Evolutionary conservation across 2,888 invertebrate genomes (phyloP).

Genomic region (Pegoplata infirma): DNA sequence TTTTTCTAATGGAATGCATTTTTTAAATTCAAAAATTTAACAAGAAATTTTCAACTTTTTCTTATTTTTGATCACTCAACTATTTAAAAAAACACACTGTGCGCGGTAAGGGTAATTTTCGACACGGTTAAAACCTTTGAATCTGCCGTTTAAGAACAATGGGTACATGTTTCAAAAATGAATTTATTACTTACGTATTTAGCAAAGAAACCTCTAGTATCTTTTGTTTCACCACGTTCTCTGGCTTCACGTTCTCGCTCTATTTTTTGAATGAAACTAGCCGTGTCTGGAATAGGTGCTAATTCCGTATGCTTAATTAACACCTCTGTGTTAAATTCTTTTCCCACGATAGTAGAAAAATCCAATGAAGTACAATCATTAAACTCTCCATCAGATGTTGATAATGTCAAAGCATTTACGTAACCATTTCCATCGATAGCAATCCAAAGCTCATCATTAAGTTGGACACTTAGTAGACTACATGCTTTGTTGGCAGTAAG

Average conservation of each 20-base stretch:
- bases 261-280: constrained; percentile 94
- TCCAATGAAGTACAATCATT: constrained; percentile 56
- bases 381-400: constrained; percentile 76
- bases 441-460: constrained; percentile 88
- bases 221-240: constrained; percentile 93
- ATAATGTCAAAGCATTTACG: constrained; percentile 85
- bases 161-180: too few species aligned
- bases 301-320: constrained; percentile 88
- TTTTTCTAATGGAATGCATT: too few species aligned
- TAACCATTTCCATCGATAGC: constrained; percentile 89
- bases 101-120: not conserved
- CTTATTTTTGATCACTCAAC: too few species aligned
- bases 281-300: constrained; percentile 96
- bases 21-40: too few species aligned
- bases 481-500: constrained; percentile 90
- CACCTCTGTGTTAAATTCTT: constrained; percentile 86
- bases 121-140: not conserved
- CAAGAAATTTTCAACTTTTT: too few species aligned
- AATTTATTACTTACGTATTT: constrained; percentile 91
- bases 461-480: constrained; percentile 85
- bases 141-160: not conserved
- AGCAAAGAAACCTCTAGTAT: constrained; percentile 96
- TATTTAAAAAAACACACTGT: not conserved
- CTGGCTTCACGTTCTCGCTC: constrained; percentile 94
- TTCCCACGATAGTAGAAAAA: constrained; percentile 76